These are phyloP conservation scores for Lasioglossum vierecki DNA, from an alignment of 2,888 invertebrate genomes.

Conservation along the genomic window DNA sequence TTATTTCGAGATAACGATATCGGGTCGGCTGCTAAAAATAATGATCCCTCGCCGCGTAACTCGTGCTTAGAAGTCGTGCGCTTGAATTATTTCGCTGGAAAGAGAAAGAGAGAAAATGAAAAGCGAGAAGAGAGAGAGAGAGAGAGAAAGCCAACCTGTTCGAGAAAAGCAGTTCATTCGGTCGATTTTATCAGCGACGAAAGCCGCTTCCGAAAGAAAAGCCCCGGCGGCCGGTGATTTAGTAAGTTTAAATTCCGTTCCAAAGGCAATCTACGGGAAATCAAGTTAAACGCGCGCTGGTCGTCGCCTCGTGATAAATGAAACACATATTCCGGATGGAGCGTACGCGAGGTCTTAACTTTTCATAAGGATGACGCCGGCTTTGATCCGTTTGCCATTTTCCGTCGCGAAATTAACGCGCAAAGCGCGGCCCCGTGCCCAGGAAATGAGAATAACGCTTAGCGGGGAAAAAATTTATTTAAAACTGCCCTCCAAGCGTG, in stretches of 20 bases:
- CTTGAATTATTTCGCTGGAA: not conserved
- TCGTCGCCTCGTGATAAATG: constrained; percentile 30
- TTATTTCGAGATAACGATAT: constrained; percentile 23
- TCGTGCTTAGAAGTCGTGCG: not conserved
- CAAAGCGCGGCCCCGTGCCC: not conserved
- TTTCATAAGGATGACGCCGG: constrained; percentile 11
- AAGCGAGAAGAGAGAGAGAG: not conserved
- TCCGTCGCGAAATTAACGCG: constrained; percentile 1
- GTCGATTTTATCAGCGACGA: constrained; percentile 17
- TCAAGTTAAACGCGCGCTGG: constrained; percentile 29
- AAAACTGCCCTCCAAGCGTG: not conserved
- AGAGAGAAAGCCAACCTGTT: not conserved
- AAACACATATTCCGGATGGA: constrained; percentile 5
- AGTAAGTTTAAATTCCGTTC: constrained; percentile 11
- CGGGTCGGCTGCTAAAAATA: constrained; percentile 12
- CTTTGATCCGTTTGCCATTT: not conserved
- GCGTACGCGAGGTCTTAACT: constrained; percentile 19
- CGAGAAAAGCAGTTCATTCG: not conserved
- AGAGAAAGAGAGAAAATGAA: not conserved
- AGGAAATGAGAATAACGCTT: constrained; percentile 2
- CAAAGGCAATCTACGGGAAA: constrained; percentile 17
- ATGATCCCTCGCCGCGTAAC: not conserved
- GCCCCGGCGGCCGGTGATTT: not conserved
- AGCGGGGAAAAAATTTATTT: not conserved
- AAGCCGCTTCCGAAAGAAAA: constrained; percentile 1